These are phyloP conservation scores for Carcharodon carcharias DNA, from an alignment of 2,797 vertebrate genomes.

Conservation along the genomic window DNA sequence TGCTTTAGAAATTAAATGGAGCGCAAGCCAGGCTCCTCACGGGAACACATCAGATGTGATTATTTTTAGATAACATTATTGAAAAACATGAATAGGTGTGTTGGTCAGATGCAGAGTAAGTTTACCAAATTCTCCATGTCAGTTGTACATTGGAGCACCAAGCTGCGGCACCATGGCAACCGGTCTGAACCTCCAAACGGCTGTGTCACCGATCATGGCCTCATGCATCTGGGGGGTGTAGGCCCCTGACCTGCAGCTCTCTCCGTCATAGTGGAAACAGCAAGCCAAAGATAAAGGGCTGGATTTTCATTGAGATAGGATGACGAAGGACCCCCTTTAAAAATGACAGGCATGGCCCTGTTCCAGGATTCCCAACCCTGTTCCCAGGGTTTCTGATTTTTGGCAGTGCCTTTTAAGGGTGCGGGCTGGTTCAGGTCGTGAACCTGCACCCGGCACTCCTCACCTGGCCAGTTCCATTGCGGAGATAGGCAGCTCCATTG, in stretches of 20 bases:
- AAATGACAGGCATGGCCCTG: no score
- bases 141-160: neutral
- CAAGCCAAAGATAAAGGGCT: neutral
- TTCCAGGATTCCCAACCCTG: no score
- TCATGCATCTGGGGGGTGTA: neutral
- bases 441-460: no score
- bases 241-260: neutral
- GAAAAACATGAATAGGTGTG: neutral
- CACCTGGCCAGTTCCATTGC: no score
- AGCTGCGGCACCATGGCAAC: neutral
- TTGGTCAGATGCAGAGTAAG: neutral
- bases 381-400: no score
- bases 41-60: neutral
- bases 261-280: neutral
- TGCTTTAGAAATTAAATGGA: neutral
- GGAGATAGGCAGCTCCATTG: no score
- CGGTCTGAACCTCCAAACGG: neutral
- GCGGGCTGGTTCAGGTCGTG: no score
- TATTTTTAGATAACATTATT: neutral
- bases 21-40: neutral
- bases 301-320: no score
- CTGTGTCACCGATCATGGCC: neutral
- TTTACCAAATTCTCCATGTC: neutral
- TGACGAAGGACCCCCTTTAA: no score
- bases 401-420: no score